Evolutionary conservation across 1,140 invertebrate genomes (phyloP).

Genomic region (Ditylenchus dipsaci): DNA sequence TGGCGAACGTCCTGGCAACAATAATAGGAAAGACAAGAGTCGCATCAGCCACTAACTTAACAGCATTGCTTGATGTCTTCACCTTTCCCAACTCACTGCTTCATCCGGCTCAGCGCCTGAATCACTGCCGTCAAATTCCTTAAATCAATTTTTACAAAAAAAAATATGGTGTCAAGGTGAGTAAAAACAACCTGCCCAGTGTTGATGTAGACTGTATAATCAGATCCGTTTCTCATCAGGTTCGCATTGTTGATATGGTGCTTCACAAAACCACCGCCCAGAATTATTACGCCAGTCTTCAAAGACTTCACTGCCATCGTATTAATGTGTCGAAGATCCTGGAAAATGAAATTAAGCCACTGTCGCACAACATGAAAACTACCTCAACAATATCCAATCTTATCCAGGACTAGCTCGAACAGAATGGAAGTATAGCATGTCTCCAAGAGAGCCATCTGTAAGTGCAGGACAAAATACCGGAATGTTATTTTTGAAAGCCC

Average conservation of each 20-base stretch:
- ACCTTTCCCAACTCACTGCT: slow-evolving; percentile 97
- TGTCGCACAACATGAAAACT: too few relatives aligned
- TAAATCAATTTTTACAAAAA: slow-evolving; percentile 3
- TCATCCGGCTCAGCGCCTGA: slow-evolving; percentile 95
- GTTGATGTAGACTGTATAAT: slow-evolving; percentile 91
- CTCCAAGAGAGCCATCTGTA: slow-evolving; percentile 94
- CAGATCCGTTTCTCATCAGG: slow-evolving; percentile 96
- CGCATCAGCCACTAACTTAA: slow-evolving; percentile 93
- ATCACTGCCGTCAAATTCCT: slow-evolving; percentile 96
- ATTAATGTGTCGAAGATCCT: slow-evolving; percentile 83
- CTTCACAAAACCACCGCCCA: slow-evolving; percentile 94
- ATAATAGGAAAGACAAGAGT: slow-evolving; percentile 86
- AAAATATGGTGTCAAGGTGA: too few relatives aligned
- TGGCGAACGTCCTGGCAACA: slow-evolving; percentile 89
- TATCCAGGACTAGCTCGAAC: slow-evolving; percentile 84
- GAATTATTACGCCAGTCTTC: slow-evolving; percentile 90
- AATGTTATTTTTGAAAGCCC: slow-evolving; percentile 94
- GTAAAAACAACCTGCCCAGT: slow-evolving; percentile 68
- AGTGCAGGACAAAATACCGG: slow-evolving; percentile 95
- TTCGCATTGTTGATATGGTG: slow-evolving; percentile 98
- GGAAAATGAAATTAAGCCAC: slow-evolving; percentile 10
- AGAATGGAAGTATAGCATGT: slow-evolving; percentile 99
- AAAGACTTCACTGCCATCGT: slow-evolving; percentile 87
- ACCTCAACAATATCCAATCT: slow-evolving; percentile 86
- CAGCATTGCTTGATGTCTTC: slow-evolving; percentile 76